Evolutionary conservation across 2,888 invertebrate species (phyloP).

Genomic region (Sinohyriopsis cumingii): DNA sequence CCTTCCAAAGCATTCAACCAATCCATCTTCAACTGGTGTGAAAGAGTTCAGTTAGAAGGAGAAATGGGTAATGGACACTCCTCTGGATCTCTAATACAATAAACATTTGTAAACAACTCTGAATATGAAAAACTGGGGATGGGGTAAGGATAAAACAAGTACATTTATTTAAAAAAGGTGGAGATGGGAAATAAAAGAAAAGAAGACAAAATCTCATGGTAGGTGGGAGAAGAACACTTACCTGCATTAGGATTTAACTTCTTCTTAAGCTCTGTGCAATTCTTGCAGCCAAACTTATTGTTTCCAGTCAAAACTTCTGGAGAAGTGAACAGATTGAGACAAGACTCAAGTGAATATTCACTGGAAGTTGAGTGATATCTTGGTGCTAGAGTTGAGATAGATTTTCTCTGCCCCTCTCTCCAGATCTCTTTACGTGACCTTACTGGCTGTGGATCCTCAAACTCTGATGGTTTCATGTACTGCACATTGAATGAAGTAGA

Average conservation of each 20-base stretch:
- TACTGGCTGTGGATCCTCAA: constrained; percentile 2
- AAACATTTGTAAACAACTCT: too few relatives aligned
- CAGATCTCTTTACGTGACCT: constrained; percentile 26
- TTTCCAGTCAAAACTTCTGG: constrained; percentile 91
- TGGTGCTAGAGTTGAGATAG: constrained; percentile 60
- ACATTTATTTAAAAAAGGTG: too few relatives aligned
- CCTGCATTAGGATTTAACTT: constrained; percentile 47
- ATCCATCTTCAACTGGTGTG: too few relatives aligned
- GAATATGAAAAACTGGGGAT: too few relatives aligned
- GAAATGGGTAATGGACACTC: too few relatives aligned
- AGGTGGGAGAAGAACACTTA: constrained; percentile 8
- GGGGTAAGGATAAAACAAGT: too few relatives aligned
- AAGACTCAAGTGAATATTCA: constrained; percentile 81
- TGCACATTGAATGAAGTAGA: constrained; percentile 1
- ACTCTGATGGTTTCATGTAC: too few relatives aligned
- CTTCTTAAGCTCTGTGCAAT: constrained; percentile 79
- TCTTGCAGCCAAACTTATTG: constrained; percentile 94
- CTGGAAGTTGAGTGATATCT: constrained; percentile 75
- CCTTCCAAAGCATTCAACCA: too few relatives aligned
- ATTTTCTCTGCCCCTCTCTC: constrained; percentile 36
- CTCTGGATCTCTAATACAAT: too few relatives aligned
- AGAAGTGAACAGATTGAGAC: constrained; percentile 92
- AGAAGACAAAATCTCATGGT: too few relatives aligned
- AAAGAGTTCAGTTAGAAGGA: too few relatives aligned
- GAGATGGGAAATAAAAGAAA: too few relatives aligned